Percentiles rank a stretch among this genome's conserved stretches.
Conservation (phyloP, 1,140 invertebrate genomes). For the Ooceraea biroi region DNA sequence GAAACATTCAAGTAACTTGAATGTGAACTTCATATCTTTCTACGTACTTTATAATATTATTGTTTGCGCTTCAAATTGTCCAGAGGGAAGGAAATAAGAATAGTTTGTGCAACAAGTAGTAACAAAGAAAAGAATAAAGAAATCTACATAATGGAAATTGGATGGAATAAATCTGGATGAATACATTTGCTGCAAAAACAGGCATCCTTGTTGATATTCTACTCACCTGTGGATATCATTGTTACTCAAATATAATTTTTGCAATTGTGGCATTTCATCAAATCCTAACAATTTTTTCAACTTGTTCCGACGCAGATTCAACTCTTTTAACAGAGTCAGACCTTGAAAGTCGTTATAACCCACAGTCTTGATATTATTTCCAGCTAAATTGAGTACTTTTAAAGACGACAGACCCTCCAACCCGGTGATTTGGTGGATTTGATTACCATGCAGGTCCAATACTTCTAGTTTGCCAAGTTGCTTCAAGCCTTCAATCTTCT, state of each 20-base stretch:
- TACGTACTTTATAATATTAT: no score
- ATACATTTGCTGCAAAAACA: no score
- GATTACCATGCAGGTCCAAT: conserved; percentile 96
- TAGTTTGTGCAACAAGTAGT: no score
- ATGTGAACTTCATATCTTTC: not conserved
- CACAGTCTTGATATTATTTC: conserved; percentile 93
- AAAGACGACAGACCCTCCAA: conserved; percentile 89
- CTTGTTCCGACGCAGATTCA: conserved; percentile 95
- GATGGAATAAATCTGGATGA: no score
- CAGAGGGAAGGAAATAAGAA: no score
- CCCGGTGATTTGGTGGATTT: conserved; percentile 90
- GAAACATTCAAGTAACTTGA: conserved; percentile 74
- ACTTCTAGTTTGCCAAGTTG: conserved; percentile 92
- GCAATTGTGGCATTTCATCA: conserved; percentile 92
- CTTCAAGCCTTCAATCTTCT: conserved; percentile 90
- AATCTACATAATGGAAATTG: no score
- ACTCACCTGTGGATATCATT: conserved; percentile 93
- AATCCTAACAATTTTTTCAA: conserved; percentile 93
- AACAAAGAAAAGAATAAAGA: no score
- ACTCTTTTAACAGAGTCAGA: conserved; percentile 91
- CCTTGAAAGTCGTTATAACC: conserved; percentile 92
- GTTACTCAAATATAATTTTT: conserved; percentile 94
- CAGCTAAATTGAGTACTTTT: conserved; percentile 96
- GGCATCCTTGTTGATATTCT: no score
- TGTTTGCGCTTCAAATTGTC: no score